Percentiles rank a stretch among this genome's conserved stretches.
Evolutionary conservation across 1,140 invertebrate genomes (phyloP).

Genomic region (Ooceraea biroi): DNA sequence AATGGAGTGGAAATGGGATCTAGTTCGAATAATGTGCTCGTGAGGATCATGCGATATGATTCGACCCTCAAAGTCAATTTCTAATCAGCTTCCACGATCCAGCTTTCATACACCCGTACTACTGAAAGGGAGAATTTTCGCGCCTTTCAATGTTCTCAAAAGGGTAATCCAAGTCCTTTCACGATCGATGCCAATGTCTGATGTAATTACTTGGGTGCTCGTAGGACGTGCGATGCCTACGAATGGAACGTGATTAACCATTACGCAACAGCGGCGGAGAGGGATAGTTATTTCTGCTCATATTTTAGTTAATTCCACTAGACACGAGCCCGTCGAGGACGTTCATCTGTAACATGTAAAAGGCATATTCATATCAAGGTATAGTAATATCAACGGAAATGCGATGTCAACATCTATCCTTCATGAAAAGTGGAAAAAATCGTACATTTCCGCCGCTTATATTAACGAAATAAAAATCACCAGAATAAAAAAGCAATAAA

Average conservation of each 20-base stretch:
- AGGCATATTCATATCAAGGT: conserved; percentile 4
- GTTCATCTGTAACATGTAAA: not conserved
- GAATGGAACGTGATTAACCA: conserved; percentile 52
- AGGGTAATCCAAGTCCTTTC: conserved; percentile 66
- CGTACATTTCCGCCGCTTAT: no score
- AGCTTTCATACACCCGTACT: conserved; percentile 24
- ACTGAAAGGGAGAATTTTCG: conserved; percentile 46
- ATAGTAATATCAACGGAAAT: not conserved
- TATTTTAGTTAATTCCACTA: conserved; percentile 18
- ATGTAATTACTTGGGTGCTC: conserved; percentile 72
- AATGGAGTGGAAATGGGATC: not conserved
- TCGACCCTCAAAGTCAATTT: conserved; percentile 21
- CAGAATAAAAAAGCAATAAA: no score
- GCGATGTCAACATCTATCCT: no score
- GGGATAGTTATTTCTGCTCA: conserved; percentile 7
- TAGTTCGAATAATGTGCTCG: conserved; percentile 13
- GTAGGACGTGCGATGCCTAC: conserved; percentile 65
- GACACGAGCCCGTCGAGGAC: not conserved
- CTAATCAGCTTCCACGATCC: conserved; percentile 47
- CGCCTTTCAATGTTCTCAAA: conserved; percentile 71
- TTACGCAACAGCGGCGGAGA: conserved; percentile 14
- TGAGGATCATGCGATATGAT: conserved; percentile 15
- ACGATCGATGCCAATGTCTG: conserved; percentile 63
- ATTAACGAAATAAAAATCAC: no score
- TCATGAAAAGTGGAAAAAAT: no score